Percentiles rank a stretch among this genome's conserved stretches.
Conservation (phyloP, 2,888 invertebrate genomes). For the Sesia bembeciformis region DNA sequence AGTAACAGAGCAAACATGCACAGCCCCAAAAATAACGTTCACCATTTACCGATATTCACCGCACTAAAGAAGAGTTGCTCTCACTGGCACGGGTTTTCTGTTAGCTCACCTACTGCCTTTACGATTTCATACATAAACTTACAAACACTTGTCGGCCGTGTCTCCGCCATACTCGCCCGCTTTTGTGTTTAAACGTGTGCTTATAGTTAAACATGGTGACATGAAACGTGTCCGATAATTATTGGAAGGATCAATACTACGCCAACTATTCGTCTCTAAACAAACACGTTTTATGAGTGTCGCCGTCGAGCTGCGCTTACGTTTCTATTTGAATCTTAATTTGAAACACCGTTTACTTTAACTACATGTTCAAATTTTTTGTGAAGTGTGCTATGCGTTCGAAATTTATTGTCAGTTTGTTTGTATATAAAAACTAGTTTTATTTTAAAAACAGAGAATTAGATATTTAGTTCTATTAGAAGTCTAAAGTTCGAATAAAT, state of each 20-base stretch:
- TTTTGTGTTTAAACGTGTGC: constrained; percentile 61
- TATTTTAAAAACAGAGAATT: too few species aligned
- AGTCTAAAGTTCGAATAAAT: too few species aligned
- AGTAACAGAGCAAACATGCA: too few species aligned
- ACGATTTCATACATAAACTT: constrained; percentile 63
- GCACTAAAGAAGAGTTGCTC: constrained; percentile 18
- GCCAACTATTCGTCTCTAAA: constrained; percentile 64
- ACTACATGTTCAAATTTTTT: constrained; percentile 24
- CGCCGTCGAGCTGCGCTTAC: constrained; percentile 36
- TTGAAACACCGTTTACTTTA: constrained; percentile 53
- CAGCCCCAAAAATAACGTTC: constrained; percentile 2
- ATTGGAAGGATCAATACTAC: constrained; percentile 73
- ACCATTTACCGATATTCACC: constrained; percentile 6
- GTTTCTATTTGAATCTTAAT: constrained; percentile 70
- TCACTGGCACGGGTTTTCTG: constrained; percentile 48
- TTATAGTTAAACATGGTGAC: constrained; percentile 54
- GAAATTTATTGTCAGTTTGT: neutral
- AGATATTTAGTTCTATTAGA: too few species aligned
- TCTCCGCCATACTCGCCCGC: constrained; percentile 58
- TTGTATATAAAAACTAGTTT: neutral
- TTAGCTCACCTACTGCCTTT: constrained; percentile 67
- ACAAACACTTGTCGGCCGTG: constrained; percentile 48
- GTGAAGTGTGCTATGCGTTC: neutral
- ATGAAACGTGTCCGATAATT: constrained; percentile 74
- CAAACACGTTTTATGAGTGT: constrained; percentile 64